Percentiles rank a stretch among this genome's conserved stretches.
Evolutionary conservation across 2,888 invertebrate species (phyloP).

Genomic region (Griposia aprilina): DNA sequence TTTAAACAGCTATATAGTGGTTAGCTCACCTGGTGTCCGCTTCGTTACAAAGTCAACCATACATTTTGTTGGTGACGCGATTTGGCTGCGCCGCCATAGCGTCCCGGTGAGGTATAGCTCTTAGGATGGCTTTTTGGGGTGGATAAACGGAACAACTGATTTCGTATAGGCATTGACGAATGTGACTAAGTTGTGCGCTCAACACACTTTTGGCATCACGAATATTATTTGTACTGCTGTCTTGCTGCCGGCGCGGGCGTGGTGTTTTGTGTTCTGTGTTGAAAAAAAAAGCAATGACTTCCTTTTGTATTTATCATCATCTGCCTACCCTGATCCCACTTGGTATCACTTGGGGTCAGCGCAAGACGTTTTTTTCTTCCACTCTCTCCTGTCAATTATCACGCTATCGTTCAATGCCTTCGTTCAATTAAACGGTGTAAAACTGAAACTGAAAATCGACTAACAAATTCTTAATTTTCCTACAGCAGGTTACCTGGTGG

Average conservation of each 20-base stretch:
- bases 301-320: background rate
- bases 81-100: background rate
- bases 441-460: background rate
- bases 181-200: too few species aligned
- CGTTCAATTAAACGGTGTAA: background rate
- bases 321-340: too few species aligned
- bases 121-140: too few species aligned
- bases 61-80: background rate
- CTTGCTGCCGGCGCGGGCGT: background rate
- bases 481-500: conserved; percentile 67
- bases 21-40: background rate
- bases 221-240: background rate
- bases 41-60: background rate
- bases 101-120: background rate
- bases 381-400: too few species aligned
- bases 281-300: background rate
- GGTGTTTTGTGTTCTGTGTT: background rate
- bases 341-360: too few species aligned
- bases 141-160: too few species aligned
- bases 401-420: too few species aligned
- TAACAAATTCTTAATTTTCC: background rate
- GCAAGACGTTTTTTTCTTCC: too few species aligned
- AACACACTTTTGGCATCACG: too few species aligned
- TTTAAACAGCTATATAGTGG: background rate
- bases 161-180: too few species aligned